Evolutionary conservation across 2,113 vertebrate species (phyloP), one percentile per base, ranked within the genome.

Genomic region (Vanacampus margaritifer): DNA sequence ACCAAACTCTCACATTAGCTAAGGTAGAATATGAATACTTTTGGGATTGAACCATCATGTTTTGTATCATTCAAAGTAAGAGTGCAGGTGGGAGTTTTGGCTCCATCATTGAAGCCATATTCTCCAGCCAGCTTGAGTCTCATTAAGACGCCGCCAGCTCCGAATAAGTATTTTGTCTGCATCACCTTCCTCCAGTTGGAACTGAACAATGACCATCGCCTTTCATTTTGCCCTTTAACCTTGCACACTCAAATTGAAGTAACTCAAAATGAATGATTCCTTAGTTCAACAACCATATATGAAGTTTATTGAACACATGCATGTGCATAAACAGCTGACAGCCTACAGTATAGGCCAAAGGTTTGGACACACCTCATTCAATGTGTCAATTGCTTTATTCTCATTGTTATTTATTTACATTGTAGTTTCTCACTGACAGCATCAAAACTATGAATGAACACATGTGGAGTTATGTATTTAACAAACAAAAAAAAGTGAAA

Each of bases 191-290:
- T 58, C 41, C 39, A 39, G 36, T 39, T 1, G 50, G 56, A 73
- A 60, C 17, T 39, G 54, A 24, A 37, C 2, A 46, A 58, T 6
- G 12, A 59, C 28, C 39, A 11, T 19, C 23, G 67, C n/a, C 43
- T 59, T 19, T 23, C n/a, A 39, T 14, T 36, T n/a, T 77, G 61
- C n/a, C 62, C 65, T 73, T 68, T 57, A 35, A 74, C 64, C 64
- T 56, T 11, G 1, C 17, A 35, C 21, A 35, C 23, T 65, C 19
- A 3, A 32, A 48, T 28, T 17, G 24, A 74, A 64, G 13, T 62
- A 64, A 41, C 10, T 26, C 3, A 2, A 58, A 7, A 41, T 60
- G 56, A 62, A 54, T 21, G 26, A 7, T 24, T 41, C 32, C 58
- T 82, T 84, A 73, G 41, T 28, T 36, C 1, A 75, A n/a, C 39